Percentiles rank a stretch among this genome's conserved stretches.
phyloP scores from a whole-genome alignment of 2,888 invertebrate genomes.

The Caenorhabditis plicata region DNA sequence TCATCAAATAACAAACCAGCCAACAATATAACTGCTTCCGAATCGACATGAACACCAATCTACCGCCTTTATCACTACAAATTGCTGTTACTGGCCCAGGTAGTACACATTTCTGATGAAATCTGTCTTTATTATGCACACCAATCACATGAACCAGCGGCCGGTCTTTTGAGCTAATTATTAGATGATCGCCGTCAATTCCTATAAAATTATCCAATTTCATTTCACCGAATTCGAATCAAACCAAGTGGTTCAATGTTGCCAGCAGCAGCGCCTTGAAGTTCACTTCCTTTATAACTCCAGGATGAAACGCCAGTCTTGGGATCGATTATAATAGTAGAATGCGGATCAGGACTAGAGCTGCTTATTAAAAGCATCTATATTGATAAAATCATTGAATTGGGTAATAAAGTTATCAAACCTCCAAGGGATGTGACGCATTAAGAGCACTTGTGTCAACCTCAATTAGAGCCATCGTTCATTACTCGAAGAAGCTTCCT shows the following conservation, averaged over 20 bases:
- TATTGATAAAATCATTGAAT: neutral
- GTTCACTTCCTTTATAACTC: conserved; percentile 57
- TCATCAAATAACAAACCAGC: conserved; percentile 31
- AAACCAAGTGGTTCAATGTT: conserved; percentile 45
- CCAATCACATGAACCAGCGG: conserved; percentile 46
- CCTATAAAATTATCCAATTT: conserved; percentile 24
- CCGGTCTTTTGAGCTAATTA: conserved; percentile 44
- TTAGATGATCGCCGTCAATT: conserved; percentile 35
- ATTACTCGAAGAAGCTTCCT: no score
- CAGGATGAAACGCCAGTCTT: conserved; percentile 51
- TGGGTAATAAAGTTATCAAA: neutral
- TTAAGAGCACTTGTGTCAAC: conserved; percentile 24
- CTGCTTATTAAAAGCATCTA: conserved; percentile 42
- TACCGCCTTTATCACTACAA: conserved; percentile 35
- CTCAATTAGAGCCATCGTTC: conserved; percentile 21
- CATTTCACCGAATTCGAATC: neutral
- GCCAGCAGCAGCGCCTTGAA: conserved; percentile 48
- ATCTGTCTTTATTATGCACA: conserved; percentile 42
- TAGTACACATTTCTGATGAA: conserved; percentile 41
- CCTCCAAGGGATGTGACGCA: conserved; percentile 18
- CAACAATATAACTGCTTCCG: conserved; percentile 50
- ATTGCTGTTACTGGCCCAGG: conserved; percentile 41
- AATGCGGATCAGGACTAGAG: conserved; percentile 45
- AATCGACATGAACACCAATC: conserved; percentile 47
- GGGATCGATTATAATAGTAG: conserved; percentile 53